Evolutionary conservation across 1,140 invertebrate genomes (phyloP), one percentile per base, ranked within the genome.

Genomic region (Vollenhovia emeryi): DNA sequence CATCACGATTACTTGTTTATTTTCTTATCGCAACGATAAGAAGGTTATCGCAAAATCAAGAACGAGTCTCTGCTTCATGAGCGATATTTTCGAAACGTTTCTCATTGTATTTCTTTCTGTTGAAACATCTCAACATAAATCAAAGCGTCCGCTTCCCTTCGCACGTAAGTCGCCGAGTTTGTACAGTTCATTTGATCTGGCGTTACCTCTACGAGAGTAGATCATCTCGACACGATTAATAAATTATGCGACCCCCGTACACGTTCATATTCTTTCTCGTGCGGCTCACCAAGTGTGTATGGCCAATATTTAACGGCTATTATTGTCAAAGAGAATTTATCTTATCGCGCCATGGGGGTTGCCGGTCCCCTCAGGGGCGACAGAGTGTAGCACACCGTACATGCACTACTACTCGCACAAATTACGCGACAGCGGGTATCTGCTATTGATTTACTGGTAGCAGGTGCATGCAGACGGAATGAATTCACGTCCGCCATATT

Each of bases 281-380:
- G 33, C 55, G 78, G 57, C 36, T 78, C 85, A 86, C 50, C 50
- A 68, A 87, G 71, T 79, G 87, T 78, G 85, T 84, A 91, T 91
- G 87, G 90, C 89, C 90, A 92, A 91, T 92, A 92, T 92, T 92
- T 92, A 92, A 92, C 90, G 73, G 85, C 89, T 91, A 91, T 92
- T 92, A 91, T 86, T 91, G 91, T 91, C 91, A 92, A 92, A 92
- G 86, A 91, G 91, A 92, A 92, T 92, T 92, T 92, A 92, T 90
- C 90, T 91, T 91, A 92, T 88, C 84, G 87, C 82, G 79, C 79
- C 82, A 64, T 60, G 36, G 79, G 80, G 76, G 87, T 48, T 60
- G 55, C 60, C 82, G 75, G 50, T 73, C 40, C 69, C 64, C 76
- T 69, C 45, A 68, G 69, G 76, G 84, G 64, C 55, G 33, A 43